These are phyloP conservation scores for Cactoblastis cactorum DNA, from an alignment of 2,888 invertebrate genomes.

Conservation along the genomic window DNA sequence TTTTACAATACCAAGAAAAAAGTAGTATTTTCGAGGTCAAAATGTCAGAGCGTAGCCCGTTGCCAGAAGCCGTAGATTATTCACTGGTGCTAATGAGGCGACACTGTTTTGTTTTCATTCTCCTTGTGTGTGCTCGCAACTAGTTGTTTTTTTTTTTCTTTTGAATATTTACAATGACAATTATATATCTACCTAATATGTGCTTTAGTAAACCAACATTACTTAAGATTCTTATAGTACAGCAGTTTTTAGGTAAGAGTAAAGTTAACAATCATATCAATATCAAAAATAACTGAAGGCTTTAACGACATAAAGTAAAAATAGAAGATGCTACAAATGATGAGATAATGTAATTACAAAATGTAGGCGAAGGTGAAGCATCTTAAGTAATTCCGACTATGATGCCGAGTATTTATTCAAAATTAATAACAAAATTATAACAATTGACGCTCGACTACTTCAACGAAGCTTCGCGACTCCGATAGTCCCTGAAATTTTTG, in stretches of 20 bases:
- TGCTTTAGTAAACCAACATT: too few relatives aligned
- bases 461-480: constrained; percentile 29
- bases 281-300: too few relatives aligned
- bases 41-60: background rate
- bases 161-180: too few relatives aligned
- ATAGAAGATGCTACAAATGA: too few relatives aligned
- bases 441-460: constrained; percentile 36
- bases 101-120: constrained; percentile 15
- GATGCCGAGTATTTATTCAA: constrained; percentile 40
- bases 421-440: constrained; percentile 38
- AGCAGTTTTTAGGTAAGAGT: too few relatives aligned
- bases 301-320: too few relatives aligned
- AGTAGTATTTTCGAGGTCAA: background rate
- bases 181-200: too few relatives aligned
- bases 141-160: background rate
- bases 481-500: constrained; percentile 56
- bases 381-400: constrained; percentile 17
- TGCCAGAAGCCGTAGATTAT: constrained; percentile 27
- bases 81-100: constrained; percentile 40
- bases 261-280: too few relatives aligned
- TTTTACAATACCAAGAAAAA: background rate
- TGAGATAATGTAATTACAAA: too few relatives aligned
- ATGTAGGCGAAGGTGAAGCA: background rate
- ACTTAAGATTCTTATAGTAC: too few relatives aligned
- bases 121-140: constrained; percentile 9